These are phyloP conservation scores for Microhierax caerulescens DNA, from an alignment of 2,797 vertebrate genomes.

Conservation along the genomic window DNA sequence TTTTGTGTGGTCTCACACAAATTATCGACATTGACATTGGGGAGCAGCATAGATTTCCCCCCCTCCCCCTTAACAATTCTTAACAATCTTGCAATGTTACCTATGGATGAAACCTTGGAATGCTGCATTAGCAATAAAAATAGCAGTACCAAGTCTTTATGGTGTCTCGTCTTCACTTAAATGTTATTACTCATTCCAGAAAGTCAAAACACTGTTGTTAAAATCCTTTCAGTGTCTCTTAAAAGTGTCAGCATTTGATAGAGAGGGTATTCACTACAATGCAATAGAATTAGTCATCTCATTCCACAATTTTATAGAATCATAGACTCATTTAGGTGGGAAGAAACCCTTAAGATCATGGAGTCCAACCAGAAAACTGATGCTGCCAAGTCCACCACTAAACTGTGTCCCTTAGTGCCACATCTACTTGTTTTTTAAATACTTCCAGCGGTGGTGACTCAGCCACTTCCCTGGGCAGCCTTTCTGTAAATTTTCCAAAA, in stretches of 20 bases:
- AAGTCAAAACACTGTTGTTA: constrained; percentile 1
- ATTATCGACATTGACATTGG: not conserved
- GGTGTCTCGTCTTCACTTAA: not conserved
- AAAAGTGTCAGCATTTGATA: not conserved
- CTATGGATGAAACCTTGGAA: not conserved
- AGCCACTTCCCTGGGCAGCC: too few relatives aligned
- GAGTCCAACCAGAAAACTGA: too few relatives aligned
- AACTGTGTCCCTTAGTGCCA: too few relatives aligned
- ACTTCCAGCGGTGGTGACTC: too few relatives aligned
- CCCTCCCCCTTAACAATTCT: not conserved
- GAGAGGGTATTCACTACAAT: not conserved
- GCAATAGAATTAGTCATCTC: not conserved
- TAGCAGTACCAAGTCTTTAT: not conserved
- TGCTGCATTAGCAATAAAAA: not conserved
- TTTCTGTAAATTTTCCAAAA: not conserved
- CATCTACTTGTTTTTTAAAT: too few relatives aligned
- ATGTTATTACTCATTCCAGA: not conserved
- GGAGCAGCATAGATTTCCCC: not conserved
- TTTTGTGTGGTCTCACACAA: not conserved
- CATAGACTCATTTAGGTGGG: too few relatives aligned
- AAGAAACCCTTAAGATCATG: too few relatives aligned
- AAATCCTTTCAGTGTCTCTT: not conserved
- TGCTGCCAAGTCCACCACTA: too few relatives aligned
- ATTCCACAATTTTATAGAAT: not conserved
- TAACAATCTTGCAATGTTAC: not conserved